Base-by-base conservation (phyloP, 2,113 vertebrate genomes). In the Motacilla tschutschensis region DNA sequence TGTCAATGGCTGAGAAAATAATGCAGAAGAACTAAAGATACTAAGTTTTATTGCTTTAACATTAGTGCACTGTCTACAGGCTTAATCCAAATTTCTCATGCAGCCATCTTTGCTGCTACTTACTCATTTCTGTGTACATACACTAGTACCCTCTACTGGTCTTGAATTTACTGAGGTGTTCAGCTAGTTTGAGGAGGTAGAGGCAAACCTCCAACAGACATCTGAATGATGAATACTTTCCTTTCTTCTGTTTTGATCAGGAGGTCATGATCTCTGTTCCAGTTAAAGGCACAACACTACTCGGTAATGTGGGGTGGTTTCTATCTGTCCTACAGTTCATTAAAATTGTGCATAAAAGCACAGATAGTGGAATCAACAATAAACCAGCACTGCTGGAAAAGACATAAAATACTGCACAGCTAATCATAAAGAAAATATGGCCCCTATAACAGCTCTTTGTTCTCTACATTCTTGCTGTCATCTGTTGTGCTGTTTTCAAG, bases 91-190 rank as follows among this genome's bases (percentile, higher is more conserved):
- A 54, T 50, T 65, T 62, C 47, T 88, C 19, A 65, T 10, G 44
- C 22, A 88, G 84, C 86, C 92, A 93, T 94, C 60, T 95, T 92
- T 93, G 67, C 31, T 74, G 22, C 17, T n/a, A n/a, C 25, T 41
- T 53, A 36, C 22, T 40, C 35, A 83, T 12, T 58, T 50, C 33
- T 86, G 67, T 22, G 26, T 74, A 26, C 1, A 2, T 67, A 41
- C 86, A 25, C 75, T 79, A 88, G 79, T 93, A 79, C 92, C 94
- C 92, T 95, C 90, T 95, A 60, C 92, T 91, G 92, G 92, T 84
- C 44, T 57, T 31, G 71, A 79, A 75, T 44, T 71, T 67, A 48
- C 46, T 85, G 47, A 29, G 48, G n/a, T 57, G 33, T 47, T 77
- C 57, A 74, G n/a, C 36, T 15, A 63, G 36, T 18, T 33, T 38